These are phyloP conservation scores for Illadopsis cleaveri DNA, from an alignment of 2,113 vertebrate genomes.

Conservation along the genomic window DNA sequence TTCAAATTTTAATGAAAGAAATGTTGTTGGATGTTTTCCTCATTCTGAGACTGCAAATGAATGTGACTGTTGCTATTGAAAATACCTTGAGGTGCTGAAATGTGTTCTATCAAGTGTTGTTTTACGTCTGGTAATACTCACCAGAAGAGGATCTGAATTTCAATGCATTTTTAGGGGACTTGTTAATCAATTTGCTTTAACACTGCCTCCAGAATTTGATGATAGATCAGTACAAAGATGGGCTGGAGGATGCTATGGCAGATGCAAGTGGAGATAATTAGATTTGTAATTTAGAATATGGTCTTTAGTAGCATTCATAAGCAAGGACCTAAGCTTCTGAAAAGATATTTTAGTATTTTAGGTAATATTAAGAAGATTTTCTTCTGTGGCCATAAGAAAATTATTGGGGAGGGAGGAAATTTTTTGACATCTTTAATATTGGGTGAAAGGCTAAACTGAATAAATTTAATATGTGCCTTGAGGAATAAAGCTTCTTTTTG, in stretches of 20 bases:
- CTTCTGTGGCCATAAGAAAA: background rate
- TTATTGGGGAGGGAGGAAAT: fast-evolving
- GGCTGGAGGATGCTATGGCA: background rate
- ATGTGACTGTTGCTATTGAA: background rate
- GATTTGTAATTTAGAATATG: background rate
- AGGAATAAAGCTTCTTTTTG: background rate
- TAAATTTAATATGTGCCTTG: background rate
- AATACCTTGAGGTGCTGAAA: background rate
- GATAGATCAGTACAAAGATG: background rate
- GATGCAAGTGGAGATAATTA: background rate
- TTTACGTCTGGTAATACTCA: background rate
- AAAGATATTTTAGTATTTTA: background rate
- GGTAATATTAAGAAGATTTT: background rate
- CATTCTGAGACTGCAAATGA: background rate
- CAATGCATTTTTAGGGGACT: background rate
- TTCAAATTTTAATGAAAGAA: background rate
- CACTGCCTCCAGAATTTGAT: background rate
- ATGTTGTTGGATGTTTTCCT: background rate
- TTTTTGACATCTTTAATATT: background rate
- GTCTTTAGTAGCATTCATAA: background rate
- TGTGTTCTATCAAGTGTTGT: background rate
- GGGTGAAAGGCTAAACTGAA: background rate
- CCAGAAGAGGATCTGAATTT: background rate
- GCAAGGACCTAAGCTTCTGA: background rate
- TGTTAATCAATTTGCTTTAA: background rate